These are phyloP conservation scores for Pampusana beccarii DNA, from an alignment of 2,113 vertebrate species.

Conservation along the genomic window DNA sequence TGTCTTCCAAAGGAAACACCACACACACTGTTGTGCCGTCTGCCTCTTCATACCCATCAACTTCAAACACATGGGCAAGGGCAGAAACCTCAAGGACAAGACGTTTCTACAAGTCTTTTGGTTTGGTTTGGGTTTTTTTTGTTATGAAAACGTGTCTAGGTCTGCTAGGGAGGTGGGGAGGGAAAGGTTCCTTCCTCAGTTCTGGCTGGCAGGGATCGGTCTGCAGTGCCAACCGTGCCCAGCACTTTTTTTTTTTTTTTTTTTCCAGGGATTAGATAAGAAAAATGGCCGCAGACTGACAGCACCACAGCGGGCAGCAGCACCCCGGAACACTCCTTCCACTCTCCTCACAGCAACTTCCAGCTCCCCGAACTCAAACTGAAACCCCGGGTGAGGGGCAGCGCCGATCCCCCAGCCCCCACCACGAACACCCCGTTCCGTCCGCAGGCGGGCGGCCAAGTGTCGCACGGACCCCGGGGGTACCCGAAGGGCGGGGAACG, in stretches of 20 bases:
- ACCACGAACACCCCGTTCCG: neutral
- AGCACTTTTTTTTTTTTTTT: neutral
- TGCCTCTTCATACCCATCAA: accelerated
- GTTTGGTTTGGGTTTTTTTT: neutral
- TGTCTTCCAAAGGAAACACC: neutral
- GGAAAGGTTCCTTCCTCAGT: neutral
- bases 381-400: neutral
- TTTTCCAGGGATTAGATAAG: neutral
- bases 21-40: accelerated
- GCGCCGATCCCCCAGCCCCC: neutral
- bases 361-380: accelerated
- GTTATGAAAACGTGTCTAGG: neutral
- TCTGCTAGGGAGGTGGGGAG: accelerated
- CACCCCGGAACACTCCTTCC: neutral
- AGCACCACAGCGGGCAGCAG: neutral
- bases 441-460: neutral
- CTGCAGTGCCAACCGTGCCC: neutral
- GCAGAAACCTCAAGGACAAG: neutral
- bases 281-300: neutral
- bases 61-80: neutral
- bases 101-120: accelerated
- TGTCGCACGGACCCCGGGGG: neutral
- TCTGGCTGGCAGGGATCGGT: accelerated
- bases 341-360: accelerated
- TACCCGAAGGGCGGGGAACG: neutral